Conservation (phyloP, 92 coral and sea anemone species). For the Parazoanthus swiftii region DNA sequence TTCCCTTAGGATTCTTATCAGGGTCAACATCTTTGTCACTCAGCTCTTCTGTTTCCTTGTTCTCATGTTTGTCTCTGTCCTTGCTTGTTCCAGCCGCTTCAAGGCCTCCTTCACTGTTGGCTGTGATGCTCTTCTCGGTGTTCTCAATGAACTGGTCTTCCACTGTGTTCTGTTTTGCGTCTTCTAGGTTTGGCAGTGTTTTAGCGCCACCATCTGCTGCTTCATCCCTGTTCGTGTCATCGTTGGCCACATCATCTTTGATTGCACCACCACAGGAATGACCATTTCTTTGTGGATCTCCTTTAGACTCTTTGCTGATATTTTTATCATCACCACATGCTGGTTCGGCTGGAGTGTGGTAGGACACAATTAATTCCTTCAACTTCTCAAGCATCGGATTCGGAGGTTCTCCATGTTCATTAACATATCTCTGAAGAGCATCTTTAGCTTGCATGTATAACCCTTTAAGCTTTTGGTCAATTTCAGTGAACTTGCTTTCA, state of each 20-base stretch:
- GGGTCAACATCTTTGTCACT: background rate
- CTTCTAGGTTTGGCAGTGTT: background rate
- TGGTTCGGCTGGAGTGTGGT: slow-evolving; percentile 41
- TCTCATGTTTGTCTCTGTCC: background rate
- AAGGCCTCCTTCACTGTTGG: background rate
- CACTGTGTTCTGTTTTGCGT: too few relatives aligned
- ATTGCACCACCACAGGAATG: background rate
- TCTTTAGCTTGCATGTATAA: slow-evolving; percentile 58
- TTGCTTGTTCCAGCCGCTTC: background rate
- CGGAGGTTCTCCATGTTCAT: slow-evolving; percentile 60
- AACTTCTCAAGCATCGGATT: slow-evolving; percentile 72
- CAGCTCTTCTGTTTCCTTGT: background rate
- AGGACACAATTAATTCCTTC: slow-evolving; percentile 58
- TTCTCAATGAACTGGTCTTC: background rate
- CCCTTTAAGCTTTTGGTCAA: slow-evolving; percentile 56
- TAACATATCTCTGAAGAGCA: slow-evolving; percentile 44
- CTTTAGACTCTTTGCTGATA: background rate
- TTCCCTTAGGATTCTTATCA: slow-evolving; percentile 69
- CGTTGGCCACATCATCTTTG: background rate
- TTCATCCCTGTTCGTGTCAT: background rate
- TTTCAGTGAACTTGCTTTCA: slow-evolving; percentile 47
- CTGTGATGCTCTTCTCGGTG: background rate
- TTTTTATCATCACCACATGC: background rate
- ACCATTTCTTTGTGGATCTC: background rate
- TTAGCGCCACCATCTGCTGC: background rate